These are phyloP conservation scores for Drosophila nikananu DNA, from an alignment of 1,140 invertebrate genomes.

Conservation along the genomic window DNA sequence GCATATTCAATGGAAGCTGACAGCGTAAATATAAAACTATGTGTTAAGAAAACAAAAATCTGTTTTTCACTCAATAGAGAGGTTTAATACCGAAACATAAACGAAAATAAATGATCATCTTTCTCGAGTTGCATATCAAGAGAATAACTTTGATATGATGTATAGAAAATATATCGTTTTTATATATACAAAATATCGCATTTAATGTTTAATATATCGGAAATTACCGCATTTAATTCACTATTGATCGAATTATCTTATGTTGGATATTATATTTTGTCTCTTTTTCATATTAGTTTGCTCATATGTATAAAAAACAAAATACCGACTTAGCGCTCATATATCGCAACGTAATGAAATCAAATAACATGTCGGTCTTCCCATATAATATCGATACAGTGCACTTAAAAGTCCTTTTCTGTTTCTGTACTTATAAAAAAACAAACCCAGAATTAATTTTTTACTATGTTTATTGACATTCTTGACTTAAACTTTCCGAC, in stretches of 20 bases:
- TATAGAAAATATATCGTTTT: background rate
- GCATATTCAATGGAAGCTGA: background rate
- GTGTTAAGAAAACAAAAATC: background rate
- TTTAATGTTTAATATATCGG: no score
- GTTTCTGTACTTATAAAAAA: background rate
- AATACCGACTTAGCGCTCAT: no score
- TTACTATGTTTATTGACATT: conserved; percentile 66
- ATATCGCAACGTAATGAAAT: no score
- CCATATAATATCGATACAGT: background rate
- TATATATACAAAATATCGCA: no score
- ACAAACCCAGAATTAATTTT: background rate
- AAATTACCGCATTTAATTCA: no score
- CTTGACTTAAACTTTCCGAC: conserved; percentile 19
- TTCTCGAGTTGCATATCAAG: background rate
- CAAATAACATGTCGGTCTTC: no score
- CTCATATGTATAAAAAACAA: no score
- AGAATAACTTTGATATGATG: no score
- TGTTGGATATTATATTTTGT: no score
- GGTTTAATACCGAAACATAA: background rate
- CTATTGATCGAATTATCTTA: no score
- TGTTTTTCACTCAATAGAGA: background rate
- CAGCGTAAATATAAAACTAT: background rate
- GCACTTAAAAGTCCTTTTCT: background rate
- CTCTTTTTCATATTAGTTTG: no score
- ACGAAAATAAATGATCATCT: background rate